Base-by-base conservation (phyloP, 2,797 vertebrate species). In the Gymnoscopelus microlampas region DNA sequence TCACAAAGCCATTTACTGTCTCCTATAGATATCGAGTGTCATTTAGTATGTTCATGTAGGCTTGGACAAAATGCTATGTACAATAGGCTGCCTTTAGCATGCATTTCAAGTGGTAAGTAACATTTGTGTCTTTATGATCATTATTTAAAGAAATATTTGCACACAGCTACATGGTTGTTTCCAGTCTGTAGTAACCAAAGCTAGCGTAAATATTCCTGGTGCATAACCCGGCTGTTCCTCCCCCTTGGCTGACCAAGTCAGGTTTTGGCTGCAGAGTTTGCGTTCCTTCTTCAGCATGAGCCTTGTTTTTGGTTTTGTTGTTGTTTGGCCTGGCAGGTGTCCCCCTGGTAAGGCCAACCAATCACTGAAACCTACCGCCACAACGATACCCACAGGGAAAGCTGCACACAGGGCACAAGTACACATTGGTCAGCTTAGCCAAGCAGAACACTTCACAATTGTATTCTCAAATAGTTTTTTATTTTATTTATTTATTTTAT, bases 301-400 rank as follows among this genome's bases (percentile, higher is more conserved):
- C 59, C 3, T 3, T 61, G 47, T 72, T 76, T 29, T 64, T 58
- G 71, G 53, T 77, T 32, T 19, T 67, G 29, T 2, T 71, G 54
- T 35, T 75, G 48, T 81, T 79, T 68, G 59, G 12, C 53, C 63
- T 70, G 76, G 67, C 77, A 47, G 53, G 8, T 60, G 8, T 65
- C 48, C 59, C 44, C 1, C 49, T 66, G 61, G 62, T 55, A 70
- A 29, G 19, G 29, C 47, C 4, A 59, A 29, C 35, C 59, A 14
- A 26, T 48, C 53, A 53, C 70, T 75, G 54, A 76, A 81, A 79
- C 65, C 48, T 47, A 71, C 66, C 54, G 61, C 68, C 24, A 29
- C 49, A 55, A 49, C 23, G 24, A 69, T 44, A 66, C 12, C 57
- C 68, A 65, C 47, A 78, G 51, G 63, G 32, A 59, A 44, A 60